These are phyloP conservation scores for Sorex fumeus DNA, from an alignment of 2,113 vertebrate species.

Conservation along the genomic window DNA sequence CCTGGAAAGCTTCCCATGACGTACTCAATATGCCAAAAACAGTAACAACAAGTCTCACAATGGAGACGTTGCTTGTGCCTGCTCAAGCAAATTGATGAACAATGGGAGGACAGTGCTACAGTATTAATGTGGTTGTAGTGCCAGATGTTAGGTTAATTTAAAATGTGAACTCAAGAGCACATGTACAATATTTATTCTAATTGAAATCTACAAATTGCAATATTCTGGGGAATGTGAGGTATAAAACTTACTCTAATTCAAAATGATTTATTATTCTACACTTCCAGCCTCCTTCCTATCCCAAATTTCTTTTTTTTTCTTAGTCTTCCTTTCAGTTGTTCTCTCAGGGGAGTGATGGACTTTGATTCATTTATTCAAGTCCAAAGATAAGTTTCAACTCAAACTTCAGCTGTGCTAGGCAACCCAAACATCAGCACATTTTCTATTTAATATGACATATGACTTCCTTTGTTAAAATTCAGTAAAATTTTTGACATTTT, in stretches of 20 bases:
- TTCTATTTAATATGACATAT: not conserved
- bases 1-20: no score
- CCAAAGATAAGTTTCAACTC: not conserved
- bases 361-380: constrained; percentile 17
- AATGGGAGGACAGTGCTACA: no score
- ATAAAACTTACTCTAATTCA: not conserved
- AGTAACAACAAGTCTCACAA: no score
- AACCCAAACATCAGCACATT: not conserved
- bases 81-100: no score
- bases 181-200: no score
- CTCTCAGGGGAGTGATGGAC: not conserved
- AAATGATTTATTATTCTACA: not conserved
- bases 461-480: not conserved
- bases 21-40: no score
- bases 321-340: not conserved
- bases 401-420: not conserved
- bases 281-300: not conserved
- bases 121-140: no score
- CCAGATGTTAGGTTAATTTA: no score
- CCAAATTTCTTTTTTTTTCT: not conserved
- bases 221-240: not conserved
- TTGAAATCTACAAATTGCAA: not conserved
- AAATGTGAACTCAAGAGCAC: no score
- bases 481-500: not conserved
- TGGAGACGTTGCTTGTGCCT: no score